Conservation (phyloP, 2,888 invertebrate genomes). For the Chesias legatella region DNA sequence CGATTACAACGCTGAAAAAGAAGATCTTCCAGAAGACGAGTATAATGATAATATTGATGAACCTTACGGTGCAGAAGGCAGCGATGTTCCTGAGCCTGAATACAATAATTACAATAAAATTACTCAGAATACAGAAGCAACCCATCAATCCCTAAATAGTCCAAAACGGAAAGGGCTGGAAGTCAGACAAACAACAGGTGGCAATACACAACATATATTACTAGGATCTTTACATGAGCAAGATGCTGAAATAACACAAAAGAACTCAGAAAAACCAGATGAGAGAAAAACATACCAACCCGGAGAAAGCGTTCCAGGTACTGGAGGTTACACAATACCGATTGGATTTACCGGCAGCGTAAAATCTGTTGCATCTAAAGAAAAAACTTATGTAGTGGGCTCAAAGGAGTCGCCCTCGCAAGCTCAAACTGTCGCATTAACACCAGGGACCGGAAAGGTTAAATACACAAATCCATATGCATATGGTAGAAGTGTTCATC, state of each 20-base stretch:
- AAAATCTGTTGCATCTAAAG: conserved; percentile 83
- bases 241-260: conserved; percentile 82
- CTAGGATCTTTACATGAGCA: conserved; percentile 80
- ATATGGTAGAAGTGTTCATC: conserved; percentile 50
- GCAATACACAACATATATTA: conserved; percentile 83
- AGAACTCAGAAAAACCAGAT: conserved; percentile 71
- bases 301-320: conserved; percentile 84
- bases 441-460: conserved; percentile 72
- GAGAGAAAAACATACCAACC: conserved; percentile 82
- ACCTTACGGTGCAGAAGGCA: conserved; percentile 53
- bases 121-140: conserved; percentile 57
- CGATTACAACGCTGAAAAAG: conserved; percentile 63
- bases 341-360: conserved; percentile 84
- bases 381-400: conserved; percentile 79
- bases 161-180: conserved; percentile 57
- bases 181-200: conserved; percentile 70
- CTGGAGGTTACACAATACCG: conserved; percentile 84
- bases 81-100: conserved; percentile 71
- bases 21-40: conserved; percentile 51
- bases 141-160: conserved; percentile 57
- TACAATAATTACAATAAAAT: conserved; percentile 82
- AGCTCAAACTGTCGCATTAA: conserved; percentile 82
- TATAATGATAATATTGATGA: conserved; percentile 65
- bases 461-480: conserved; percentile 53
- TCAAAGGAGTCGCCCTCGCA: conserved; percentile 82